Evolutionary conservation across 1,140 invertebrate species (phyloP), one percentile per base, ranked within the genome.

Genomic region (Brachionus rubens): DNA sequence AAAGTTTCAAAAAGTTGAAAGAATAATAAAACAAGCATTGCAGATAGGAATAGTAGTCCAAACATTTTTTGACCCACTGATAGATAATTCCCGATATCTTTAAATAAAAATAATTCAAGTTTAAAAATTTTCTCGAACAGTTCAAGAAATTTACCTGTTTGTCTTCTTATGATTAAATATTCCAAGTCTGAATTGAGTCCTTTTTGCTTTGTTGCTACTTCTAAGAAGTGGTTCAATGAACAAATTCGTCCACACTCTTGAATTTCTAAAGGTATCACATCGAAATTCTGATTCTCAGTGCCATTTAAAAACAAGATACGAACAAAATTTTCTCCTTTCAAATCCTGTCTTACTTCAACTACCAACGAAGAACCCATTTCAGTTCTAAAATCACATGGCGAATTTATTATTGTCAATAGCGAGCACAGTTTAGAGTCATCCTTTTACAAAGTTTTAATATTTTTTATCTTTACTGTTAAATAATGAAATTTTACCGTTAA

Each of bases 121-220:
- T 43, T 65, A 30, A 30, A 65, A 14, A 7, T 40, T n/a, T 24
- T 19, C 10, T 24, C 26, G 5, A 40, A 19, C 21, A 14, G 19
- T 43, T 40, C 24, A 24, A 12, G 16, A 43, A 70, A 33, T 68
- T 12, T 70, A 50, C 28, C 28, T 50, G 36, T 50, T 12, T 24
- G 65, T 70, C 28, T 70, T n/a, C 28, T 47, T 19, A 70, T 48
- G 14, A 70, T 70, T 40, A 70, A 46, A 24, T 46, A 50, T 50
- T 70, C 36, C 43, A 70, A 70, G 19, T 59, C 54, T n/a, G 54
- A 30, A 33, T 59, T 30, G n/a, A 33, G 36, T n/a, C 54, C 54
- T 19, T 33, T 59, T 40, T 10, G 19, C 36, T 59, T n/a, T 16
- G 33, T 33, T 19, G 36, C 36, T 6, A 30, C 12, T 5, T 59